Evolutionary conservation across 2,797 vertebrate species (phyloP).

Genomic region (Karalla daura): DNA sequence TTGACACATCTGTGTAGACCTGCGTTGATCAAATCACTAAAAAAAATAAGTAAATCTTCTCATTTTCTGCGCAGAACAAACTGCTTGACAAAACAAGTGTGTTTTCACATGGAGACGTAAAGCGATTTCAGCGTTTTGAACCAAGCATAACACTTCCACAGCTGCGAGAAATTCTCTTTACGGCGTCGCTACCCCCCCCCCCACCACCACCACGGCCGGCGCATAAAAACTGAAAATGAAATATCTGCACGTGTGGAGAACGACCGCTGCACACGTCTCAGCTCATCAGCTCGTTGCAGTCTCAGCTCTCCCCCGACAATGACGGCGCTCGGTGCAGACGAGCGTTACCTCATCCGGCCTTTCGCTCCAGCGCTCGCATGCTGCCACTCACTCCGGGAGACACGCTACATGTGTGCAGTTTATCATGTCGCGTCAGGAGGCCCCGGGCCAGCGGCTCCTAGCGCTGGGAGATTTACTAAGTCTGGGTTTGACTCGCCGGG

Average conservation of each 20-base stretch:
- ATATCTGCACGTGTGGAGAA: background rate
- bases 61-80: no score
- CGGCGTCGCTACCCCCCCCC: no score
- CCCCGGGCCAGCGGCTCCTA: slow-evolving; percentile 34
- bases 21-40: no score
- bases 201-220: no score
- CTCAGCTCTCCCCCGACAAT: slow-evolving; percentile 2
- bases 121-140: no score
- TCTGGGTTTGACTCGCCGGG: slow-evolving; percentile 35
- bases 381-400: slow-evolving; percentile 57
- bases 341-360: slow-evolving; percentile 36
- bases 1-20: no score
- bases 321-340: slow-evolving; percentile 33
- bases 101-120: no score
- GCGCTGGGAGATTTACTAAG: slow-evolving; percentile 43
- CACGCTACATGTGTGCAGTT: slow-evolving; percentile 55
- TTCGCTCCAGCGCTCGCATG: slow-evolving; percentile 21
- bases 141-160: no score
- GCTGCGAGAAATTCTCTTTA: background rate
- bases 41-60: no score
- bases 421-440: slow-evolving; percentile 45
- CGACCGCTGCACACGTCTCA: background rate
- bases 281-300: background rate
- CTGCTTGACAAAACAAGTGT: no score
- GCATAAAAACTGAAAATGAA: no score